Evolutionary conservation across 2,113 vertebrate species (phyloP).

Genomic region (Leptocoma aspasia): DNA sequence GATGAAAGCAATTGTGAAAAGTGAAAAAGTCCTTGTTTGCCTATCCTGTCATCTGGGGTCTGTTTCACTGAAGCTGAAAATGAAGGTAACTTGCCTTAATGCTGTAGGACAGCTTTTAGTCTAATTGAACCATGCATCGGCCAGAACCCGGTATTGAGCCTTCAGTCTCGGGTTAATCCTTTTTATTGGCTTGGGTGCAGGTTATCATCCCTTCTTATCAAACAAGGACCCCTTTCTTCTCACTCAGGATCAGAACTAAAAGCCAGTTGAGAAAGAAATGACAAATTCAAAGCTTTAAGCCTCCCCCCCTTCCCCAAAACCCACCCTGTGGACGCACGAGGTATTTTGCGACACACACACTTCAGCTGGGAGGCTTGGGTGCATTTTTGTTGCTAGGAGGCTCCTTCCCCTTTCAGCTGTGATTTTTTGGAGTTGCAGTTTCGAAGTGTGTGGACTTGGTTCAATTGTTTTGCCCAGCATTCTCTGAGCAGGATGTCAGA

Average conservation of each 20-base stretch:
- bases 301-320: neutral
- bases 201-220: conserved; percentile 63
- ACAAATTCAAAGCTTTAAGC: conserved; percentile 51
- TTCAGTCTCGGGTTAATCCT: conserved; percentile 43
- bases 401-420: neutral
- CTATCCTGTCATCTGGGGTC: conserved; percentile 57
- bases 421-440: conserved; percentile 35
- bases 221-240: conserved; percentile 61
- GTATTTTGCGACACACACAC: neutral
- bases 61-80: conserved; percentile 55
- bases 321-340: neutral
- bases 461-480: conserved; percentile 41
- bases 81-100: conserved; percentile 51
- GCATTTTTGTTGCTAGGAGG: conserved; percentile 42
- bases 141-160: conserved; percentile 35
- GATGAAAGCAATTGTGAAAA: conserved; percentile 65
- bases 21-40: conserved; percentile 54
- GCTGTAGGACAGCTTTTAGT: conserved; percentile 62
- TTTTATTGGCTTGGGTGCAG: conserved; percentile 47
- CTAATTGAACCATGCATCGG: conserved; percentile 30
- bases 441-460: conserved; percentile 3
- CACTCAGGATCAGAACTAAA: conserved; percentile 20
- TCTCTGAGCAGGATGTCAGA: neutral
- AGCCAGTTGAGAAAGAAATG: conserved; percentile 46
- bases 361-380: neutral